phyloP scores from a whole-genome alignment of 2,113 vertebrate species.

The Bothrops jararaca region DNA sequence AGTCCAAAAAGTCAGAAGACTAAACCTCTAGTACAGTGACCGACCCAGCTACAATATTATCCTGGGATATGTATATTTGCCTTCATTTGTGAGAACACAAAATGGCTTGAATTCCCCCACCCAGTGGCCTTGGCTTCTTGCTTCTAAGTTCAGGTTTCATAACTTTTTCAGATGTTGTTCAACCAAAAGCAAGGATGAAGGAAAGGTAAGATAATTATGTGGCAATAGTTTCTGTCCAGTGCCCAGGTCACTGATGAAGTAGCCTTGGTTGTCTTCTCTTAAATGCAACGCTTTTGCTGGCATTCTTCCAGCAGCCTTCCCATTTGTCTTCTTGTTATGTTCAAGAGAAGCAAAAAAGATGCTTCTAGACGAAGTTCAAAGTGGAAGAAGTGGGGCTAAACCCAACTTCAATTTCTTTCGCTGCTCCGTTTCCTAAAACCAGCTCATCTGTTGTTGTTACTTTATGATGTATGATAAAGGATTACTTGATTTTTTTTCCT shows the following conservation, averaged over 20 bases:
- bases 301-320: constrained; percentile 6
- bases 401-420: neutral
- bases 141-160: constrained; percentile 6
- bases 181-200: constrained; percentile 2
- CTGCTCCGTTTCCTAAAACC: neutral
- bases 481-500: neutral
- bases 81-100: neutral
- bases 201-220: constrained; percentile 23
- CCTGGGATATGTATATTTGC: too few species aligned
- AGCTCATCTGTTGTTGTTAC: neutral
- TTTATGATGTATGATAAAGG: neutral
- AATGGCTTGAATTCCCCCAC: constrained; percentile 13
- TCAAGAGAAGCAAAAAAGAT: neutral
- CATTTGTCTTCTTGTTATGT: constrained; percentile 4
- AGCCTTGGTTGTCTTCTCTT: constrained; percentile 20
- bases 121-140: constrained; percentile 3
- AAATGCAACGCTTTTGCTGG: constrained; percentile 36
- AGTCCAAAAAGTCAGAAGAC: too few species aligned
- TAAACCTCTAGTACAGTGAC: too few species aligned
- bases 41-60: too few species aligned
- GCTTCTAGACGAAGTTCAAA: neutral
- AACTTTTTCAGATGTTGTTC: constrained; percentile 9
- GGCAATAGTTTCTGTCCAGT: constrained; percentile 35
- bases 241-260: neutral
- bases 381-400: neutral